Evolutionary conservation across 2,113 vertebrate genomes (phyloP).

Genomic region (mouse (Mus musculus)): DNA sequence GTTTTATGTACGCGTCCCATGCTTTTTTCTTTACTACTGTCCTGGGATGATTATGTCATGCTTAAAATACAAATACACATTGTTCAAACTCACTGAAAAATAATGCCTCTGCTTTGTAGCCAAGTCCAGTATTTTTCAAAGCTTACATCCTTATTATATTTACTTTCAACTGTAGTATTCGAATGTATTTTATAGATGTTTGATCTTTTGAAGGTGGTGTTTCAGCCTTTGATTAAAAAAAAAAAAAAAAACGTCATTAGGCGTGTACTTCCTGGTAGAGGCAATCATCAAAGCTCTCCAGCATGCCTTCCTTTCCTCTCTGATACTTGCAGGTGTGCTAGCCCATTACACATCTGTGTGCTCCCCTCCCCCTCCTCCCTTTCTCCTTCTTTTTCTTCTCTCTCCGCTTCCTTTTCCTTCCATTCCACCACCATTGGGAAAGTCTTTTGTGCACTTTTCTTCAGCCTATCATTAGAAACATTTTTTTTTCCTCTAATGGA

Average conservation of each 20-base stretch:
- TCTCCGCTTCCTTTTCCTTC: not conserved
- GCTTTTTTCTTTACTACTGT: not conserved
- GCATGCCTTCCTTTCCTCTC: constrained; percentile 8
- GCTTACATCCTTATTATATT: constrained; percentile 55
- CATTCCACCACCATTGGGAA: not conserved
- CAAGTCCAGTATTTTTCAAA: constrained; percentile 55
- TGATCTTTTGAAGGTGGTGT: constrained; percentile 67
- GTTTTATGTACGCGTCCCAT: not conserved
- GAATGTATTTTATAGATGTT: constrained; percentile 61
- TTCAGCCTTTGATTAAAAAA: constrained; percentile 60
- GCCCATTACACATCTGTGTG: fast-evolving
- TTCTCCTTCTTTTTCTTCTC: not conserved
- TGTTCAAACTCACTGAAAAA: constrained; percentile 37
- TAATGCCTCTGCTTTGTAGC: constrained; percentile 56
- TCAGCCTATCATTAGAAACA: not conserved
- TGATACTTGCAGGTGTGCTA: not conserved
- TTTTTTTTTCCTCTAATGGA: constrained; percentile 1
- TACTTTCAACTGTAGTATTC: constrained; percentile 46
- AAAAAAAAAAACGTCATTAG: constrained; percentile 57
- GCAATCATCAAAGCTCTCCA: constrained; percentile 59
- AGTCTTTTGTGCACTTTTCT: constrained; percentile 39
- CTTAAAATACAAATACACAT: constrained; percentile 5
- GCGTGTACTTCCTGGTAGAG: constrained; percentile 55
- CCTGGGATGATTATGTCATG: not conserved
- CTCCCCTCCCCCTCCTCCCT: not conserved